These are phyloP conservation scores for Parazoanthus swiftii DNA, from an alignment of 92 coral and sea anemone genomes.

Conservation along the genomic window DNA sequence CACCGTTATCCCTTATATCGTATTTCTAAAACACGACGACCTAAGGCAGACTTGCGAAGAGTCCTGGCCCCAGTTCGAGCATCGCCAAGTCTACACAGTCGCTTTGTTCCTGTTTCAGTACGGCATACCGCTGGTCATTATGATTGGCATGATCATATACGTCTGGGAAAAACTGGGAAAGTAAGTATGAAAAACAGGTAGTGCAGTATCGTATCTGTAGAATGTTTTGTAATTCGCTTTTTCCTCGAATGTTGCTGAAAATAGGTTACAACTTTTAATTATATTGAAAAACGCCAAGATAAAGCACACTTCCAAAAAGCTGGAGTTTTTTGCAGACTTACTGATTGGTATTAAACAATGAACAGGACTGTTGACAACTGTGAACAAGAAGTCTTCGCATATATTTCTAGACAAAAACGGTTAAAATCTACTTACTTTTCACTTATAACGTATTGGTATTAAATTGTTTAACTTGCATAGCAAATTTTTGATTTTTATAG, in stretches of 20 bases:
- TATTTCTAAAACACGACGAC: constrained; percentile 59
- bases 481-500: too few species aligned
- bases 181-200: constrained; percentile 42
- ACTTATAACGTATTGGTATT: too few species aligned
- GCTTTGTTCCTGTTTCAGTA: constrained; percentile 71
- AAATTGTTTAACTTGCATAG: too few species aligned
- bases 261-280: neutral
- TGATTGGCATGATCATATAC: constrained; percentile 50
- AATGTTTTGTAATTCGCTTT: too few species aligned
- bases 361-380: too few species aligned
- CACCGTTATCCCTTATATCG: constrained; percentile 72
- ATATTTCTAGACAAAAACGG: too few species aligned
- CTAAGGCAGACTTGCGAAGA: constrained; percentile 63
- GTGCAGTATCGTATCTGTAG: neutral
- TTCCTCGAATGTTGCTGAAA: neutral
- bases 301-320: too few species aligned
- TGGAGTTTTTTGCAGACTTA: too few species aligned
- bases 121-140: constrained; percentile 62
- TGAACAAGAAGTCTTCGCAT: too few species aligned
- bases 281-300: neutral
- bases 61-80: constrained; percentile 53
- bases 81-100: constrained; percentile 63
- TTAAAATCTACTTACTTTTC: too few species aligned
- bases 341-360: too few species aligned
- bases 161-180: constrained; percentile 47